phyloP scores from a whole-genome alignment of 2,113 vertebrate genomes.

The Caretta caretta region DNA sequence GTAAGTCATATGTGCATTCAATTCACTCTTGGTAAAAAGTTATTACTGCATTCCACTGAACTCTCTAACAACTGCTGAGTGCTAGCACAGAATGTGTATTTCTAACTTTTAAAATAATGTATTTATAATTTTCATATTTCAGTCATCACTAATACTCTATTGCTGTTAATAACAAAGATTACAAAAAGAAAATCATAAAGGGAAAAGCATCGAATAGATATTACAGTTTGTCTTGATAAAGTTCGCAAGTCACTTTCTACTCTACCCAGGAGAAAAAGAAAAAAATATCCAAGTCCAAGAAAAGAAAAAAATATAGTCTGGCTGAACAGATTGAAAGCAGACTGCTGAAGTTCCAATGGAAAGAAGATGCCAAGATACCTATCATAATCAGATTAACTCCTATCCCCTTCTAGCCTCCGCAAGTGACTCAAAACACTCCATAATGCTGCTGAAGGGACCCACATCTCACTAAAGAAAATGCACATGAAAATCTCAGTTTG shows the following conservation, averaged over 20 bases:
- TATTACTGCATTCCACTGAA: background rate
- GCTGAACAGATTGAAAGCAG: background rate
- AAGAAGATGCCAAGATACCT: background rate
- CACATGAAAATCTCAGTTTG: background rate
- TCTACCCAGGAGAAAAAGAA: background rate
- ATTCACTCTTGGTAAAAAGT: background rate
- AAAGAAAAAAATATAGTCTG: background rate
- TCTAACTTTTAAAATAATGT: background rate
- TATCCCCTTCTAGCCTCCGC: background rate
- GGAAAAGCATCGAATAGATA: background rate
- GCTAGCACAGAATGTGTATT: background rate
- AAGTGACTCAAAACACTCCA: background rate
- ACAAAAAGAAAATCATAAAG: background rate
- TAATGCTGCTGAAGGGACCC: background rate
- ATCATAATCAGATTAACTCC: background rate
- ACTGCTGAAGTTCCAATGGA: background rate
- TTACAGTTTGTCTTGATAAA: constrained; percentile 12
- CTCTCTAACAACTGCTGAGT: background rate
- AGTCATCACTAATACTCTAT: background rate
- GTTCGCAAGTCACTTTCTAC: background rate
- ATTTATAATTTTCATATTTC: background rate
- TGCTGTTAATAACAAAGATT: background rate
- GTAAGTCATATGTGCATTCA: background rate
- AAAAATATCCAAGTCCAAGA: background rate
- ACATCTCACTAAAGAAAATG: background rate